These are phyloP conservation scores for Borostomias antarcticus DNA, from an alignment of 2,797 vertebrate species.

Conservation along the genomic window DNA sequence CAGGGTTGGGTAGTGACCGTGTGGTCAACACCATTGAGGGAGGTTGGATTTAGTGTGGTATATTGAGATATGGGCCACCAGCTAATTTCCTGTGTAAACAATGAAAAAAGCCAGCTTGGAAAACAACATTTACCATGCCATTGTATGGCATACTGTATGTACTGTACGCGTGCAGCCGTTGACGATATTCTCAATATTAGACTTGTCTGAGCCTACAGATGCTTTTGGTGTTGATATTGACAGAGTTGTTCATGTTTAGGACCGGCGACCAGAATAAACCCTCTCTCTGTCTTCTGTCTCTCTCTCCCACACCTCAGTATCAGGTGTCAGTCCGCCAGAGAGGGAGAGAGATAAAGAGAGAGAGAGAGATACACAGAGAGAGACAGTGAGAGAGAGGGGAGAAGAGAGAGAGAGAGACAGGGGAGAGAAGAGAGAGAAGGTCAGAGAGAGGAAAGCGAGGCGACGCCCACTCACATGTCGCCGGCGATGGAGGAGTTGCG, in stretches of 20 bases:
- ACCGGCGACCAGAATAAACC: slow-evolving; percentile 46
- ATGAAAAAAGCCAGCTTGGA: too few species aligned
- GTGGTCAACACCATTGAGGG: neutral
- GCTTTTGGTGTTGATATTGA: slow-evolving; percentile 20
- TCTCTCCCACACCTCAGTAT: slow-evolving; percentile 42
- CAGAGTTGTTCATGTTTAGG: slow-evolving; percentile 28
- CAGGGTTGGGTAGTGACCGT: too few species aligned
- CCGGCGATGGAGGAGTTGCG: slow-evolving; percentile 93
- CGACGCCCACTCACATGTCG: slow-evolving; percentile 83
- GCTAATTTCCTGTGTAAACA: too few species aligned
- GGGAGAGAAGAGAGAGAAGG: too few species aligned
- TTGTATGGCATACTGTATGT: too few species aligned
- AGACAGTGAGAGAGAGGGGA: neutral
- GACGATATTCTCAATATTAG: too few species aligned
- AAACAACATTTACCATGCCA: too few species aligned
- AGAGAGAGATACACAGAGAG: too few species aligned
- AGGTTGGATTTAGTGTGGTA: neutral
- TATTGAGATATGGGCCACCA: too few species aligned
- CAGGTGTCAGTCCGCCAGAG: slow-evolving; percentile 51
- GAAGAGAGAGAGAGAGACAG: neutral
- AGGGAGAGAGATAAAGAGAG: too few species aligned
- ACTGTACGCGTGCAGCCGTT: too few species aligned
- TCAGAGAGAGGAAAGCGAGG: neutral
- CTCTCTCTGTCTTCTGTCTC: too few species aligned
- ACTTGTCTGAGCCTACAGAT: neutral